Evolutionary conservation across 2,113 vertebrate species (phyloP).

Genomic region (Haemorhous mexicanus): DNA sequence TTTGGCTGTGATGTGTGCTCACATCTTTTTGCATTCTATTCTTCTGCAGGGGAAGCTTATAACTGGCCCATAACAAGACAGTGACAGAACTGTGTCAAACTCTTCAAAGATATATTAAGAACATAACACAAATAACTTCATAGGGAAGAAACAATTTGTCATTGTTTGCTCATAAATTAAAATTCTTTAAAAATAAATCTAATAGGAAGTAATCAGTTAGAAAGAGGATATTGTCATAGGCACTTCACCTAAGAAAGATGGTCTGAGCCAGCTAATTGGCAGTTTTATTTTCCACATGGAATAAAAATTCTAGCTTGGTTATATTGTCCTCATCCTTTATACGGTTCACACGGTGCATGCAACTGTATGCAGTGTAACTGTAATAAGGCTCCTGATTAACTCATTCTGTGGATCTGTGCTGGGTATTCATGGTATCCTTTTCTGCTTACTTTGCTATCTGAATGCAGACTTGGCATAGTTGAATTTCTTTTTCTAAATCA

Average conservation of each 20-base stretch:
- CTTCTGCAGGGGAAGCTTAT: background rate
- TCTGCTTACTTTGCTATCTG: background rate
- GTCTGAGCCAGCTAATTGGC: background rate
- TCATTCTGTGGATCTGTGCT: background rate
- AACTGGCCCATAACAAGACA: background rate
- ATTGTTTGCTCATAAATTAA: background rate
- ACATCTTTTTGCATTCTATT: background rate
- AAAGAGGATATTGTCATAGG: background rate
- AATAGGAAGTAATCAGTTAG: background rate
- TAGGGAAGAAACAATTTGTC: background rate
- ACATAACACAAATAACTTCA: background rate
- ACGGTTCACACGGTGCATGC: background rate
- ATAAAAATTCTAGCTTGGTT: background rate
- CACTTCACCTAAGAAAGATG: background rate
- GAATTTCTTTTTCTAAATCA: background rate
- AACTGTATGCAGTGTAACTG: background rate
- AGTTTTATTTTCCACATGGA: background rate
- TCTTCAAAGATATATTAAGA: background rate
- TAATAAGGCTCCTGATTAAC: background rate
- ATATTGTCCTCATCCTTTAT: background rate
- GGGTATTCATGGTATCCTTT: background rate
- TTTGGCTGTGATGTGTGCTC: background rate
- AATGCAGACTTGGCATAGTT: background rate
- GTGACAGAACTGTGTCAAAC: background rate
- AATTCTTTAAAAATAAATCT: background rate